These are phyloP conservation scores for Sebastes diaconus DNA, from an alignment of 2,797 vertebrate genomes.

Conservation along the genomic window DNA sequence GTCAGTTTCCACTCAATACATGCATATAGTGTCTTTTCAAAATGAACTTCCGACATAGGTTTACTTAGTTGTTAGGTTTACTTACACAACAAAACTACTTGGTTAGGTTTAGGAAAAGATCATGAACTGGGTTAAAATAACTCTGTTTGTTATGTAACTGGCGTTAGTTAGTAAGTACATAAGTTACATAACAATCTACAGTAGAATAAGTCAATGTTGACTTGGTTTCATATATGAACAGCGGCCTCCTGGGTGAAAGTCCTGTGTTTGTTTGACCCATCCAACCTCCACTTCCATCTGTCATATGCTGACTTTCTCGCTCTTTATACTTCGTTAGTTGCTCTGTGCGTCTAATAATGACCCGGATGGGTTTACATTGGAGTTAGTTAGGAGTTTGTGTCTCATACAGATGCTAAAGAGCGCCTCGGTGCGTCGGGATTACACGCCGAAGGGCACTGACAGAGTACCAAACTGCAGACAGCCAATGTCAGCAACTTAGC, in stretches of 20 bases:
- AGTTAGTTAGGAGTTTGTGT: no score
- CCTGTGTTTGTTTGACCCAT: background rate
- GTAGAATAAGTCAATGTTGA: background rate
- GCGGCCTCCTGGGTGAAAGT: background rate
- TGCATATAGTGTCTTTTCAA: no score
- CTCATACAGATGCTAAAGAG: no score
- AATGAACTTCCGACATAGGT: background rate
- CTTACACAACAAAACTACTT: background rate
- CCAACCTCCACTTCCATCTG: background rate
- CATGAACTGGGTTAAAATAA: background rate
- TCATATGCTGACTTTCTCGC: no score
- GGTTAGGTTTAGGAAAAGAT: background rate
- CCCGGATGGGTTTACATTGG: no score
- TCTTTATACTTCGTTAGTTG: no score
- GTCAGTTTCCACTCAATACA: no score
- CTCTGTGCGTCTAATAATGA: no score
- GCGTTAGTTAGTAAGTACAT: background rate
- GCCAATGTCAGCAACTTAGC: no score
- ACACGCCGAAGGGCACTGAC: no score
- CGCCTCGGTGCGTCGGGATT: no score
- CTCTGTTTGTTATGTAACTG: background rate
- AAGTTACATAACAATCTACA: background rate
- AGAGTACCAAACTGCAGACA: background rate
- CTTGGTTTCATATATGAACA: no score
- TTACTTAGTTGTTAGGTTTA: background rate